These are phyloP conservation scores for Momotus momota DNA, from an alignment of 2,797 vertebrate species.

Conservation along the genomic window DNA sequence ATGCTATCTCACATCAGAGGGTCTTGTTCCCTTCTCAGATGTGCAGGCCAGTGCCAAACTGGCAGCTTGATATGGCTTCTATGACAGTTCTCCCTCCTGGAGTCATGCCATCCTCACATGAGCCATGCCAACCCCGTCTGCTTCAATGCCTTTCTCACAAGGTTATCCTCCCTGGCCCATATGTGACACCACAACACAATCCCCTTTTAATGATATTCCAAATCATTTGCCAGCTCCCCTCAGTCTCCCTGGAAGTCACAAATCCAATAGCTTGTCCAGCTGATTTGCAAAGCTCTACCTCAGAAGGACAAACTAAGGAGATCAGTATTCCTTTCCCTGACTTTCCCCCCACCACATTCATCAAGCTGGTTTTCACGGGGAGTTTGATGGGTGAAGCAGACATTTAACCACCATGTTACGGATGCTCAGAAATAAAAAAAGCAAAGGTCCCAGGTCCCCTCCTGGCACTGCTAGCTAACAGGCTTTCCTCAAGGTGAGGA, in stretches of 20 bases:
- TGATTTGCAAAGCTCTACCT: neutral
- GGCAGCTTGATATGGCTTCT: neutral
- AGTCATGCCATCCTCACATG: fast-evolving
- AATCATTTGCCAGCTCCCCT: neutral
- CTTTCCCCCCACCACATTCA: neutral
- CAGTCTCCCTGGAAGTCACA: neutral
- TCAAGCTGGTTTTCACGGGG: neutral
- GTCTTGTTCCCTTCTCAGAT: neutral
- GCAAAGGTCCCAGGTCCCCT: neutral
- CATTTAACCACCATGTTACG: neutral
- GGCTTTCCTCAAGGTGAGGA: neutral
- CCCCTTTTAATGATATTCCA: neutral
- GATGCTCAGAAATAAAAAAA: neutral
- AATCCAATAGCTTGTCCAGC: fast-evolving
- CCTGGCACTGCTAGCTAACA: neutral
- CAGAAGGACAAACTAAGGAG: neutral
- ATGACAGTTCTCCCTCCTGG: neutral
- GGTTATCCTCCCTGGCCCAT: neutral
- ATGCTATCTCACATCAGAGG: neutral
- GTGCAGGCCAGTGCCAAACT: neutral
- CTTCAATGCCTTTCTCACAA: neutral
- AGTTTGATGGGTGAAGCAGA: neutral
- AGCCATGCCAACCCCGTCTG: fast-evolving
- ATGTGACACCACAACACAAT: neutral
- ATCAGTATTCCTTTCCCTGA: neutral